These are phyloP conservation scores for Amphiura filiformis DNA, from an alignment of 35 echinoderm and acorn worm genomes.

Conservation along the genomic window DNA sequence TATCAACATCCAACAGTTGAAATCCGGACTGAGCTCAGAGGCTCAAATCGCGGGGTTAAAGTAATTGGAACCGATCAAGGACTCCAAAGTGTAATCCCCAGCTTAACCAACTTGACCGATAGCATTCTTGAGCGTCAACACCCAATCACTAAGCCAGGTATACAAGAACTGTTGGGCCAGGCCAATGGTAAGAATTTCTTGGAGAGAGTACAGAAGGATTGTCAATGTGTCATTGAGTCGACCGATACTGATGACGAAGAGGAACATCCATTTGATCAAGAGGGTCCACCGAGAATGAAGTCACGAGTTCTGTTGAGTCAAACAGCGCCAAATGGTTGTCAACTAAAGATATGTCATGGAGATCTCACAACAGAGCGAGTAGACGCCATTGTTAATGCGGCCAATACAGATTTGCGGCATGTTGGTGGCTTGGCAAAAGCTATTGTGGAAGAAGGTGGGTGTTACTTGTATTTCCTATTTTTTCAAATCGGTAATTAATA, in stretches of 20 bases:
- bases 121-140: slow-evolving; percentile 1
- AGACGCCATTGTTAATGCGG: slow-evolving; percentile 52
- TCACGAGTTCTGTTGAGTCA: neutral
- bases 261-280: neutral
- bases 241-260: neutral
- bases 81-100: neutral
- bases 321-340: neutral
- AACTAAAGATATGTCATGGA: slow-evolving; percentile 25
- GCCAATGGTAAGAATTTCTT: slow-evolving; percentile 28
- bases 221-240: slow-evolving; percentile 31
- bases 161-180: slow-evolving; percentile 28
- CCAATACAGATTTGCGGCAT: slow-evolving; percentile 32
- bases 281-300: no score
- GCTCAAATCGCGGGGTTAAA: neutral
- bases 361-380: slow-evolving; percentile 42
- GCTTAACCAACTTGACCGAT: neutral
- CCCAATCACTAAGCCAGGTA: slow-evolving; percentile 37
- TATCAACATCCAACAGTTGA: neutral
- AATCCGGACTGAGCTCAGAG: neutral
- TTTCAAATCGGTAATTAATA: no score
- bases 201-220: slow-evolving; percentile 14
- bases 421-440: slow-evolving; percentile 42
- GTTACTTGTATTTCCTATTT: no score
- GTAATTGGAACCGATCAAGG: slow-evolving; percentile 18
- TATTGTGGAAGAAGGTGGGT: slow-evolving; percentile 47